Evolutionary conservation across 2,113 vertebrate species (phyloP), one percentile per base, ranked within the genome.

Genomic region (Tapirus terrestris): DNA sequence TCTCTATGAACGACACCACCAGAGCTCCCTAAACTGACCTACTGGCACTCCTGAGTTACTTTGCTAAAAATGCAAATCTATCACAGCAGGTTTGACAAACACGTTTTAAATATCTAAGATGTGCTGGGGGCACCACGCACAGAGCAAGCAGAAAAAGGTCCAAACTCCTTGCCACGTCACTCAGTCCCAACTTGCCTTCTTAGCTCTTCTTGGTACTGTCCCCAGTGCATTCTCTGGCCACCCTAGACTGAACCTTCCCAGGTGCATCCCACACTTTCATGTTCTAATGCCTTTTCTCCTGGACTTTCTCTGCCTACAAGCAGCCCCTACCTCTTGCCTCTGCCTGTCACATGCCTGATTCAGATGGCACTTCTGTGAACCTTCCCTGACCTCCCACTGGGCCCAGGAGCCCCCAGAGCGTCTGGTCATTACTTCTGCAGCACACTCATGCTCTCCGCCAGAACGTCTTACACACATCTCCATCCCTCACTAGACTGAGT

Each of bases 11-110:
- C 43, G 10, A 53, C 29, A 61, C 29, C 58, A 29, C 48, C 68
- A 33, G 87, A 36, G 27, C 75, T 68, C 76, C 77, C 85, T 16
- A 6, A 18, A 4, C 70, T 9, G 20, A 7, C 13, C 75, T 23
- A 25, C 56, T 17, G 13, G 33, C 5, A 1, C 14, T 16, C 13
- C 5, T 3, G 27, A 56, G 36, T 2, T 2, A 31, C 39, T 33
- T 36, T 3, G 13, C 21, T 73, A 33, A 80, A 53, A 39, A 48
- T 13, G 31, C 43, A 61, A 67, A 63, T 29, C 82, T 61, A 45
- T 65, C 8, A 0, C 0, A 1, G 36, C 20, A 61, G 53, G 29
- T 33, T 7, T 53, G 45, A 68, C 68, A 48, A 76, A 81, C 29
- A 27, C 2, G 16, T 7, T 20, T 63, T 2, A 61, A 72, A 61